Base-by-base conservation (phyloP, 1,140 invertebrate species). In the Drosophila tropicalis region DNA sequence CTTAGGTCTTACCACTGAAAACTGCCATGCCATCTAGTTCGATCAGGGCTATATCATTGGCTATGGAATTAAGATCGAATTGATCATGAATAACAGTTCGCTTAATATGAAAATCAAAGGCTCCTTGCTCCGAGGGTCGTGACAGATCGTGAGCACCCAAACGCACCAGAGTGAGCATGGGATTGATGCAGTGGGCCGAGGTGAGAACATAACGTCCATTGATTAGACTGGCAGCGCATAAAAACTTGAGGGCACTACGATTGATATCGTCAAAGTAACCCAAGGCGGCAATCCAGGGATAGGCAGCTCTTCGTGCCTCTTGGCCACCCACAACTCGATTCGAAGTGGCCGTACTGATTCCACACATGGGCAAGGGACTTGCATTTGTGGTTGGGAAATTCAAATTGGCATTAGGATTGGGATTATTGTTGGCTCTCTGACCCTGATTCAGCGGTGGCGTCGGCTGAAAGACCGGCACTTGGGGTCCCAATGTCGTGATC, bases 161-260 rank as follows among this genome's bases (percentile, higher is more conserved):
- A 6, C 90, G 69, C 5, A 90, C 80, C 70, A 87, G 32, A 0
- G 61, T 70, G 44, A 91, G 22, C 51, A 61, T 57, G 1, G 76
- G 25, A 70, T 73, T 91, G 13, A 98, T 95, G 91, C 97, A 98
- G 90, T 98, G 97, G 0, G 94, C 96, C 5, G 97, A 97, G 1
- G 97, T 98, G 3, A 98, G 72, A 1, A 98, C 93, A 89, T 97
- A 97, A 9, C 93, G 92, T 0, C 93, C 77, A 12, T 95, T 95
- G 55, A 98, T 94, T 0, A 98, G 93, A 32, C 95, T 95, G n/a
- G 96, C 97, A 0, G 96, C 97, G 91, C 97, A 98, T n/a, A 95
- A 91, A 93, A 95, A 96, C 74, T 92, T 92, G 0, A 93, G 81
- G 66, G 89, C 92, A 74, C 92, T 92, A 76, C 19, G 76, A 78